Percentiles rank a stretch among this genome's conserved stretches.
These are phyloP conservation scores for Standfussiana lucernea DNA, from an alignment of 2,888 invertebrate species.

Conservation along the genomic window DNA sequence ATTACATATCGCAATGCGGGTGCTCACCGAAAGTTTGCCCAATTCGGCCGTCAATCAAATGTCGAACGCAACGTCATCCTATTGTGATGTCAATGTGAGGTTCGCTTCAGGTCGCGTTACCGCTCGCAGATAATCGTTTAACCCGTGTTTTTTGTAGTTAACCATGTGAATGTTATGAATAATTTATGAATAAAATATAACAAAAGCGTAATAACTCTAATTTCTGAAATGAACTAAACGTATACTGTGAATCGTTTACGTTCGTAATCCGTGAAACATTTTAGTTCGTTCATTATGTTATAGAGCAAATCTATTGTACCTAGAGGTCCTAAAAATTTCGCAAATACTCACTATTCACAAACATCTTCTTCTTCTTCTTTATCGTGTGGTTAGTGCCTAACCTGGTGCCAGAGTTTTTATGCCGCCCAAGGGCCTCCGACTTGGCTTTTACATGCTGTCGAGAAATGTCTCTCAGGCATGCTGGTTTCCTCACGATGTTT, in stretches of 20 bases:
- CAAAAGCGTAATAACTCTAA: not conserved
- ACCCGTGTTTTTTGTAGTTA: slow-evolving; percentile 37
- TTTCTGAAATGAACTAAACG: not conserved
- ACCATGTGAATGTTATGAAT: slow-evolving; percentile 28
- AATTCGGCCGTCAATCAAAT: slow-evolving; percentile 77
- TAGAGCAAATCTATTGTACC: not conserved
- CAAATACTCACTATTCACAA: no score
- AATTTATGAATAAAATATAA: not conserved
- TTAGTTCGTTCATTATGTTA: not conserved
- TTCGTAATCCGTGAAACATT: not conserved
- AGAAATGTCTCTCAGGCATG: no score
- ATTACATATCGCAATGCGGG: slow-evolving; percentile 82
- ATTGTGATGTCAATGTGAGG: slow-evolving; percentile 69
- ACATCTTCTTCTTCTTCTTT: no score
- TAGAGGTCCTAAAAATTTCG: no score
- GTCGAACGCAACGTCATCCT: slow-evolving; percentile 69
- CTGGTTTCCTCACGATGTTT: no score
- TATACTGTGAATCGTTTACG: not conserved
- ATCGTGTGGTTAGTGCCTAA: no score
- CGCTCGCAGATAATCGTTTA: slow-evolving; percentile 31
- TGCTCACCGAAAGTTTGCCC: slow-evolving; percentile 75
- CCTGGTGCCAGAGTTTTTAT: no score
- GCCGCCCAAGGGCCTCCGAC: no score
- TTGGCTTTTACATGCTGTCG: no score
- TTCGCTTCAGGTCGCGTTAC: slow-evolving; percentile 38